Conservation (phyloP, 2,888 invertebrate species). For the Tricholauxania praeusta region DNA sequence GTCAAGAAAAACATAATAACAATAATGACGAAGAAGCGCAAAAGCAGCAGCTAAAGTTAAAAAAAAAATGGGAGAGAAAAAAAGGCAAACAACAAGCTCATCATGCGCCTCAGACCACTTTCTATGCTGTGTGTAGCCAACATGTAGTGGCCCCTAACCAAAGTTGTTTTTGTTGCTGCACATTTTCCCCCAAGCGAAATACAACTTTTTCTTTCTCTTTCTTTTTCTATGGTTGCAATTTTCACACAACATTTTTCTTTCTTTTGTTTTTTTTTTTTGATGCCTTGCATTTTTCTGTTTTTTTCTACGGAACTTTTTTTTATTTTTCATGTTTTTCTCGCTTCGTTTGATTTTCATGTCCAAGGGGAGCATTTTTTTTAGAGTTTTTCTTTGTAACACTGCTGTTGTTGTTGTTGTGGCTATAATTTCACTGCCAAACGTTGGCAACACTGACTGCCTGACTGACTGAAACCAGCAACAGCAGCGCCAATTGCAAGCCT, state of each 20-base stretch:
- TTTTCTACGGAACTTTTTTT: not conserved
- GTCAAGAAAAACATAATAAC: conserved; percentile 12
- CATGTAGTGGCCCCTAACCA: not conserved
- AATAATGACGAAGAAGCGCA: conserved; percentile 29
- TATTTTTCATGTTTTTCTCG: conserved; percentile 14
- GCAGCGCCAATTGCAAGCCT: conserved; percentile 27
- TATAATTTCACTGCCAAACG: conserved; percentile 33
- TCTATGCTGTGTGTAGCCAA: conserved; percentile 30
- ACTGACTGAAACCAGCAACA: not conserved
- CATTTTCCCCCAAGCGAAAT: too few relatives aligned
- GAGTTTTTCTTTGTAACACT: not conserved
- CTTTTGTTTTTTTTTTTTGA: not conserved
- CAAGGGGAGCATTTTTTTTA: conserved; percentile 7
- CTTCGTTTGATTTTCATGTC: conserved; percentile 30
- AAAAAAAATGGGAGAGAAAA: conserved; percentile 14
- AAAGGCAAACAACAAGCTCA: conserved; percentile 30
- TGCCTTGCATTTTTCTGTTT: not conserved
- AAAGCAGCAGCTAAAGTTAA: conserved; percentile 30
- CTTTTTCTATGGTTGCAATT: not conserved
- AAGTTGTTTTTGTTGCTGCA: too few relatives aligned
- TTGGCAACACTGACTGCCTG: conserved; percentile 19
- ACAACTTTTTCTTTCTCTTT: not conserved
- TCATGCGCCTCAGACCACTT: conserved; percentile 29
- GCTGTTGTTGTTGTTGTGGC: conserved; percentile 17
- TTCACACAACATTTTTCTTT: conserved; percentile 1